These are phyloP conservation scores for Hestina assimilis DNA, from an alignment of 1,140 invertebrate genomes.

Conservation along the genomic window DNA sequence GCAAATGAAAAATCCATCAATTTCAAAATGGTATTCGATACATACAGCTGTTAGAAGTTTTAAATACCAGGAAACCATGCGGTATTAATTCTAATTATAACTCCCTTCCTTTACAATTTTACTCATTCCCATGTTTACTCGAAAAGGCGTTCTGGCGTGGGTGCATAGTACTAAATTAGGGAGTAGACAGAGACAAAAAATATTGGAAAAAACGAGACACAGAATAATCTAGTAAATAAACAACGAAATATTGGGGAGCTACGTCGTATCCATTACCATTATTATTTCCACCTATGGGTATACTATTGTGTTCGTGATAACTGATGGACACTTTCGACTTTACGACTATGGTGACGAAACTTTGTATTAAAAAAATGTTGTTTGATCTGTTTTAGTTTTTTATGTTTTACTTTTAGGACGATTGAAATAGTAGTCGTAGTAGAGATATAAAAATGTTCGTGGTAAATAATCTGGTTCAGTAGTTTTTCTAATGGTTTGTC, in stretches of 20 bases:
- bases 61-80: conserved; percentile 38
- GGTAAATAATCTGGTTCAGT: too few species aligned
- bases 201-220: conserved; percentile 39
- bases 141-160: conserved; percentile 68
- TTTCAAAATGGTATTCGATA: conserved; percentile 2
- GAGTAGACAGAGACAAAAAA: conserved; percentile 66
- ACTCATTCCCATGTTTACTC: conserved; percentile 71
- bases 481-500: too few species aligned
- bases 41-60: conserved; percentile 25
- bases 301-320: conserved; percentile 19
- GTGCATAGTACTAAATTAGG: conserved; percentile 68
- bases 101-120: conserved; percentile 70
- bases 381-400: conserved; percentile 4
- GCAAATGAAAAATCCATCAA: too few species aligned
- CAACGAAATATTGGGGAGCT: conserved; percentile 42
- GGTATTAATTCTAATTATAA: conserved; percentile 74
- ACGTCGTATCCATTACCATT: conserved; percentile 55
- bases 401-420: conserved; percentile 1
- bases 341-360: conserved; percentile 41
- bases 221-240: conserved; percentile 52
- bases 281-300: conserved; percentile 25
- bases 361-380: conserved; percentile 7
- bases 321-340: conserved; percentile 56
- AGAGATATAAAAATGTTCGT: too few species aligned
- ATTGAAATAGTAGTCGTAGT: background rate